Evolutionary conservation across 2,888 invertebrate species (phyloP).

Genomic region (Nemoura dubitans): DNA sequence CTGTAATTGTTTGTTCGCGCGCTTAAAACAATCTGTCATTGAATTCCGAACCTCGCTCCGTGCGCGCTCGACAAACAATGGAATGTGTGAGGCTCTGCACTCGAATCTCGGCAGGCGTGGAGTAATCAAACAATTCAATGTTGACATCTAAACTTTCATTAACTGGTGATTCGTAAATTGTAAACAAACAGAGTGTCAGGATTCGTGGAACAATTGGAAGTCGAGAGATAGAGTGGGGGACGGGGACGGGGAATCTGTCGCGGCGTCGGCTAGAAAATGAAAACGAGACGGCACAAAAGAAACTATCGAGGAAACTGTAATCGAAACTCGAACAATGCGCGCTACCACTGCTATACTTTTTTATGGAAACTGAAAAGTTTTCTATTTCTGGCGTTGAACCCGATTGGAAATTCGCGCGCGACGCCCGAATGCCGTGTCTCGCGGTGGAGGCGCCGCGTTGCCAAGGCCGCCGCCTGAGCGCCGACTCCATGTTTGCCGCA

Average conservation of each 20-base stretch:
- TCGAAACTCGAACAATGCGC: background rate
- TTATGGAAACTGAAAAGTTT: background rate
- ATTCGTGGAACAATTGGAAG: background rate
- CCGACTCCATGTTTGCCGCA: too few relatives aligned
- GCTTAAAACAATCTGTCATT: constrained; percentile 47
- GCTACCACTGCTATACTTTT: background rate
- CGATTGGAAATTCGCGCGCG: background rate
- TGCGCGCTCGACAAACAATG: background rate
- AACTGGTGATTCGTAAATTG: constrained; percentile 28
- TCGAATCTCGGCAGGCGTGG: background rate
- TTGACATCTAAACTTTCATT: constrained; percentile 28
- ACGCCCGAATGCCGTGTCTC: too few relatives aligned
- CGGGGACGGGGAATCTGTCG: background rate
- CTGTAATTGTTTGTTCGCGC: constrained; percentile 10
- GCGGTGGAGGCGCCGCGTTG: too few relatives aligned
- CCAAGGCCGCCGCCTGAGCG: too few relatives aligned
- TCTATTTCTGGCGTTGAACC: background rate
- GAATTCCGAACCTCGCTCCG: constrained; percentile 29
- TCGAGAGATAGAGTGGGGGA: background rate
- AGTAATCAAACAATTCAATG: constrained; percentile 20
- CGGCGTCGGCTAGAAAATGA: background rate
- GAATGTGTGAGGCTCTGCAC: background rate
- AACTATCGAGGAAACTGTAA: background rate
- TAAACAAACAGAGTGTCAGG: constrained; percentile 24
- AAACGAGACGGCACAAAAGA: background rate